Base-by-base conservation (phyloP, 2,113 vertebrate species). In the Leucoraja erinaceus region DNA sequence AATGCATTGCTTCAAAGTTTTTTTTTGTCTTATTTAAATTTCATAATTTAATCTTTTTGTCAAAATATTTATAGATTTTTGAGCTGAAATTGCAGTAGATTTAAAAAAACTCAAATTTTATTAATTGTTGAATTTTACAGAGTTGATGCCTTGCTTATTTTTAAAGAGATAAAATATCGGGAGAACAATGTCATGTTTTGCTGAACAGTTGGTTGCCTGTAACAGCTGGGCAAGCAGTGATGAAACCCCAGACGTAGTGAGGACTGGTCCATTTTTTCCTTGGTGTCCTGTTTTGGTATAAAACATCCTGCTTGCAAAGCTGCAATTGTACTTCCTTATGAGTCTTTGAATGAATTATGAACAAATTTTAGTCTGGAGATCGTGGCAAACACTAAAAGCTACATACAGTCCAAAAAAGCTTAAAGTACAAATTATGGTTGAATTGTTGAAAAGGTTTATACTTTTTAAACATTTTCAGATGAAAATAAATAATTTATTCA, bases 401-500 rank as follows among this genome's bases (percentile, higher is more conserved):
- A 72, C 90, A 91, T 72, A 74, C 90, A 91, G 90, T 91, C 90
- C 90, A 72, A 72, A 91, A 90, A 72, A 90, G 86, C 86, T 90
- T 90, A 90, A 90, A 90, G 38, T 72, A 70, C 88, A 90, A 91
- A 91, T 91, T 91, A 91, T 91, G 90, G 90, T 91, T 72, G 90
- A 91, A 91, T 91, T 91, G 90, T 91, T 91, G 38, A 91, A 91
- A 91, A 91, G 38, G 90, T 91, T 91, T 91, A 91, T 91, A 91
- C 90, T 91, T 91, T 91, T 91, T 91, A 91, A 91, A 91, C 90
- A 91, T 91, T 91, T 91, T 70, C 90, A 91, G 38, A 91, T 91
- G 88, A 91, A 91, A 91, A 91, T 91, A 91, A 91, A 91, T 91
- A 91, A 91, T 91, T 91, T 91, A 91, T 91, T 91, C 90, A 91